Conservation (phyloP, 1,140 invertebrate genomes). For the Zaprionus ghesquierei region DNA sequence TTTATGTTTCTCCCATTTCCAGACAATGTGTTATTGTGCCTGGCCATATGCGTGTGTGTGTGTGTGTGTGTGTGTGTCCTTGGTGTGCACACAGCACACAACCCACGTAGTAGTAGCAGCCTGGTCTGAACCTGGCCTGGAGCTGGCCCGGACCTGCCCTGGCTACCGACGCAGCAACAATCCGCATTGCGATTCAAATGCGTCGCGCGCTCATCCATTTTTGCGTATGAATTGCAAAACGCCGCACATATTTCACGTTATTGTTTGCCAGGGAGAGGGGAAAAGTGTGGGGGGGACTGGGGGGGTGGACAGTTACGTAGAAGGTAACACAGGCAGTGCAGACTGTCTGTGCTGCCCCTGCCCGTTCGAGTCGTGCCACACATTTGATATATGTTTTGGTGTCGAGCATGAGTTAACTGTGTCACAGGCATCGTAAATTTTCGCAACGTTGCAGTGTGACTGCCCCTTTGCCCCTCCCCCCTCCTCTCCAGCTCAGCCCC, state of each 20-base stretch:
- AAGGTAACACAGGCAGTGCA: slow-evolving; percentile 42
- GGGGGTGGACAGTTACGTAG: not conserved
- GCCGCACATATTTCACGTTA: slow-evolving; percentile 81
- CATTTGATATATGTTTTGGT: slow-evolving; percentile 81
- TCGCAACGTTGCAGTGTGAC: slow-evolving; percentile 57
- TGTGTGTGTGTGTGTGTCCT: slow-evolving; percentile 40
- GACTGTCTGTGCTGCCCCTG: slow-evolving; percentile 34
- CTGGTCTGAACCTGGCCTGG: not conserved
- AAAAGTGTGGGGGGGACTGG: not conserved
- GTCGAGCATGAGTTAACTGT: slow-evolving; percentile 81
- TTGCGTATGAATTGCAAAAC: slow-evolving; percentile 81
- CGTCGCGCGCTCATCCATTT: slow-evolving; percentile 75
- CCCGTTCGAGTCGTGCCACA: slow-evolving; percentile 73
- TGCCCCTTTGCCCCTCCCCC: not conserved
- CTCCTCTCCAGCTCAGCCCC: not conserved
- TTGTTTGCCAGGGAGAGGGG: slow-evolving; percentile 52
- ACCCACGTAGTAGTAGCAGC: slow-evolving; percentile 14
- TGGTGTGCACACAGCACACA: slow-evolving; percentile 21
- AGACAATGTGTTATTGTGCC: slow-evolving; percentile 71
- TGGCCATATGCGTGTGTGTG: slow-evolving; percentile 36
- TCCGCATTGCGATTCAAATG: slow-evolving; percentile 67
- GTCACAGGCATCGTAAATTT: slow-evolving; percentile 81
- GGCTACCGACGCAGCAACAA: not conserved
- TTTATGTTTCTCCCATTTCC: slow-evolving; percentile 54
- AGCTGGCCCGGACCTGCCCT: not conserved